Evolutionary conservation across 2,797 vertebrate species (phyloP), one percentile per base, ranked within the genome.

Genomic region (Todus mexicanus): DNA sequence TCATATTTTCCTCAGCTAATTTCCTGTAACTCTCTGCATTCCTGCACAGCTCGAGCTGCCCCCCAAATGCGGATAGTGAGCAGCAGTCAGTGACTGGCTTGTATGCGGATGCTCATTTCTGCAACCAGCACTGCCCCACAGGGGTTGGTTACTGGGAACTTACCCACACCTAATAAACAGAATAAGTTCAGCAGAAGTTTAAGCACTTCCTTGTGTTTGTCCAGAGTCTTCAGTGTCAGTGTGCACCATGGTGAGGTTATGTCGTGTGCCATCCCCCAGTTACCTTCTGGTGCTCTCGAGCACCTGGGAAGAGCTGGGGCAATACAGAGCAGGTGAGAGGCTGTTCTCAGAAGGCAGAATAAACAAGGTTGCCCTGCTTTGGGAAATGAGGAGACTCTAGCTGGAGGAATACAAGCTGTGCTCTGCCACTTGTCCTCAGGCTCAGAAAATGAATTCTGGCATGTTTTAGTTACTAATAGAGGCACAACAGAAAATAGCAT

Each of bases 221-320:
- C 18, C 20, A 7, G 23, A 43, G 25, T 22, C 9, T 35, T 25
- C 6, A 33, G 33, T 14, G 25, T 25, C 8, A 8, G 35, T 7
- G 8, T 7, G 37, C 0, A 5, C 48, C 1, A 0, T 7, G 50
- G 15, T 26, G 29, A n/a, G n/a, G 35, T 5, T 35, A 6, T 47
- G 84, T 6, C 18, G 60, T 54, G 26, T 31, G 53, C 21, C 29
- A 27, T 27, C 61, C 47, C 19, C 6, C 48, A 2, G n/a, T 19
- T 31, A 31, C 17, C 17, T 53, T 18, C 51, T 31, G 29, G 17
- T 31, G 51, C 51, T 53, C 51, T 31, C 51, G 7, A 59, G 6
- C 13, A 5, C 11, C 15, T 5, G 15, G 61, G 29, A 23, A 25
- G 9, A 40, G 37, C 3, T 48, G 71, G 53, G 61, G 3, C 6